Evolutionary conservation across 2,797 vertebrate genomes (phyloP).

Genomic region (Eulemur coronatus): DNA sequence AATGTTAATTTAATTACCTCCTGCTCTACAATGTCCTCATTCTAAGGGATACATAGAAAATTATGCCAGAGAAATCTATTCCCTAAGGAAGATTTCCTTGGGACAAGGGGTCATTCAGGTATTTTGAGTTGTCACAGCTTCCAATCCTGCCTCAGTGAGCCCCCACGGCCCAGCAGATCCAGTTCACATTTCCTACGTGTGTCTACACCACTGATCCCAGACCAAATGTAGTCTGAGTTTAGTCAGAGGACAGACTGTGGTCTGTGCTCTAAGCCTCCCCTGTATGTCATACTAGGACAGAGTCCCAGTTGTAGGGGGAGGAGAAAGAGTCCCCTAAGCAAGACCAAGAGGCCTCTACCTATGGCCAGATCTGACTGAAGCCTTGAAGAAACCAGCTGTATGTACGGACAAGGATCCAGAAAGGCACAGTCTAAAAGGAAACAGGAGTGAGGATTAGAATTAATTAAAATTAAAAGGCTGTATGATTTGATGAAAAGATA

Average conservation of each 20-base stretch:
- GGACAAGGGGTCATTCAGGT: background rate
- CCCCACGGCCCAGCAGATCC: background rate
- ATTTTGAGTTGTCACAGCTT: background rate
- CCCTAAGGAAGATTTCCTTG: background rate
- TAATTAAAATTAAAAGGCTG: slow-evolving; percentile 4
- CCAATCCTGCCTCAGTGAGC: background rate
- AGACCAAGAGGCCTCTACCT: background rate
- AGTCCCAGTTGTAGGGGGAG: background rate
- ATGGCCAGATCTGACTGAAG: background rate
- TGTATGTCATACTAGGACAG: background rate
- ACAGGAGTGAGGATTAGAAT: background rate
- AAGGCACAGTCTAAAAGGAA: background rate
- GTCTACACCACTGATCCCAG: background rate
- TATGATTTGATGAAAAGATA: background rate
- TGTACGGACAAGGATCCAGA: background rate
- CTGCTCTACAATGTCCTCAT: background rate
- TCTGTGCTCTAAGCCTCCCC: background rate
- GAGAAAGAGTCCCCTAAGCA: background rate
- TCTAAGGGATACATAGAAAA: background rate
- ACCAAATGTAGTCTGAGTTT: background rate
- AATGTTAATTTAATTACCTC: background rate
- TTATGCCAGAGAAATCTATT: background rate
- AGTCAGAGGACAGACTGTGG: background rate
- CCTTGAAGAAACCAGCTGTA: background rate
- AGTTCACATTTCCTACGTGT: background rate